Conservation (phyloP, 2,797 vertebrate species). For the Sebastes cheni region DNA sequence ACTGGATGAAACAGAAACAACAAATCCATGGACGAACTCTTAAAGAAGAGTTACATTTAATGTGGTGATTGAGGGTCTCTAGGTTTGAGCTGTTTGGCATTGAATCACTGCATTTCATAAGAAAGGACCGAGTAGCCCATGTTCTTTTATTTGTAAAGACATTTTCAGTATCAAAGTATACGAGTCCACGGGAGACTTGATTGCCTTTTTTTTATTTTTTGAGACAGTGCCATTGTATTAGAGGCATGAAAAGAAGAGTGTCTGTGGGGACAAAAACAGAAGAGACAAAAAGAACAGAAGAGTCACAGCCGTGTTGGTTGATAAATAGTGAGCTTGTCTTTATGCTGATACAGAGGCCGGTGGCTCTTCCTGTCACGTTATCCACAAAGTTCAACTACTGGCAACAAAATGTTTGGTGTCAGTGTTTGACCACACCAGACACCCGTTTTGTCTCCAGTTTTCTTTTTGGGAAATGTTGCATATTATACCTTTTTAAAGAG, state of each 20-base stretch:
- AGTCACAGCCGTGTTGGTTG: neutral
- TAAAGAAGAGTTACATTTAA: constrained; percentile 23
- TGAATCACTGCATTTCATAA: constrained; percentile 16
- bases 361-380: neutral
- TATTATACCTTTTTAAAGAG: neutral
- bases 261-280: neutral
- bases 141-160: constrained; percentile 24
- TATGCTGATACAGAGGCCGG: neutral
- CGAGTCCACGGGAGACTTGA: neutral
- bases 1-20: constrained; percentile 44
- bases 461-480: too few relatives aligned
- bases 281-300: neutral
- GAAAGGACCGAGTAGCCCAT: constrained; percentile 12
- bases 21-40: constrained; percentile 29
- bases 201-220: neutral
- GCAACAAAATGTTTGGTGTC: too few relatives aligned
- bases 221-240: neutral
- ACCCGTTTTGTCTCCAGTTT: too few relatives aligned
- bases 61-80: constrained; percentile 19
- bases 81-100: constrained; percentile 34
- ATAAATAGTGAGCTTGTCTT: neutral
- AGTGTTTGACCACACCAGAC: neutral
- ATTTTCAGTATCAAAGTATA: constrained; percentile 19
- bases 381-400: neutral
- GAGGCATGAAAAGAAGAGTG: neutral